These are phyloP conservation scores for Paedocypris sp. DNA, from an alignment of 2,113 vertebrate species.

Conservation along the genomic window DNA sequence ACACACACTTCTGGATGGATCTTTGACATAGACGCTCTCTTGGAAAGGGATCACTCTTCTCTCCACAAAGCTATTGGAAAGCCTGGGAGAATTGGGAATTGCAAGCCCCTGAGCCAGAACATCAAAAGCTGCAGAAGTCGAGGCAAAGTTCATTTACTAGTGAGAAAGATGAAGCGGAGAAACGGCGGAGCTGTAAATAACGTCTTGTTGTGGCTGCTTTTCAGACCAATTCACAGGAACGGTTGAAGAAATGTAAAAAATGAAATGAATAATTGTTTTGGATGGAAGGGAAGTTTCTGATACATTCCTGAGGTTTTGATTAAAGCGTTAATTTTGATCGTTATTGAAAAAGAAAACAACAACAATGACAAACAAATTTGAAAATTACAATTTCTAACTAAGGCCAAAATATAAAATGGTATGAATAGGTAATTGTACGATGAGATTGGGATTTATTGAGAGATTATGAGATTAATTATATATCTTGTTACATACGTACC, in stretches of 20 bases:
- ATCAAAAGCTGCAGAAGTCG: constrained; percentile 8
- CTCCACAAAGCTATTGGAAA: constrained; percentile 11
- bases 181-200: not conserved
- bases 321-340: too few relatives aligned
- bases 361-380: too few relatives aligned
- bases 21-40: not conserved
- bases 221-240: not conserved
- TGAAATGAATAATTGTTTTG: too few relatives aligned
- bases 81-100: constrained; percentile 19
- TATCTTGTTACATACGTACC: too few relatives aligned
- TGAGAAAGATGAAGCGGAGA: not conserved
- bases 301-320: too few relatives aligned
- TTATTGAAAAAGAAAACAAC: too few relatives aligned
- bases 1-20: not conserved
- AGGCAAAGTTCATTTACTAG: constrained; percentile 6
- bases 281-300: too few relatives aligned
- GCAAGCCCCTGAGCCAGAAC: constrained; percentile 11
- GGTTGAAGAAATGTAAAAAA: not conserved
- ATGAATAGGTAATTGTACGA: too few relatives aligned
- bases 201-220: not conserved
- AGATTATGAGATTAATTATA: too few relatives aligned
- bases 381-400: too few relatives aligned
- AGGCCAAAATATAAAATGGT: too few relatives aligned
- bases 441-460: too few relatives aligned
- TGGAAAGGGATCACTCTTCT: constrained; percentile 13